Evolutionary conservation across 2,888 invertebrate species (phyloP).

Genomic region (Ormyrus rosae): DNA sequence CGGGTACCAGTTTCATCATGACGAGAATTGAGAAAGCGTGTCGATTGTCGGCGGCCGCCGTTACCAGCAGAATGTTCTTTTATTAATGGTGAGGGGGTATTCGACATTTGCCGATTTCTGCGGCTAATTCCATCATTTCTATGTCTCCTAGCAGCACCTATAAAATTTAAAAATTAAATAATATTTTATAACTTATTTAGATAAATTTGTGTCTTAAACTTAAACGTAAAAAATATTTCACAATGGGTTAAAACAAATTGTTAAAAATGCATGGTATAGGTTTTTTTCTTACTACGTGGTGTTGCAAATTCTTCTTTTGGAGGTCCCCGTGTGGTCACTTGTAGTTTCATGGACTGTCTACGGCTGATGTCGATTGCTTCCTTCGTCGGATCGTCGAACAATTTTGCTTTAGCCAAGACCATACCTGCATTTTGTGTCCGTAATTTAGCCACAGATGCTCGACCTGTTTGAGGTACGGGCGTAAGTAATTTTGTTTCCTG

Average conservation of each 20-base stretch:
- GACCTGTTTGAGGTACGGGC: constrained; percentile 77
- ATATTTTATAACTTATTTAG: neutral
- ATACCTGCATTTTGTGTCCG: constrained; percentile 87
- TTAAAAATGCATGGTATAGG: neutral
- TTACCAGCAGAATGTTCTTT: constrained; percentile 59
- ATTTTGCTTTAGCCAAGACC: constrained; percentile 86
- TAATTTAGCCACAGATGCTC: constrained; percentile 85
- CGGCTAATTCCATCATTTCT: constrained; percentile 23
- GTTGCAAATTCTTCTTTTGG: constrained; percentile 40
- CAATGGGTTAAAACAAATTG: neutral
- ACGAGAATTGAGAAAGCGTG: constrained; percentile 35
- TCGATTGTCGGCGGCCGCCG: constrained; percentile 30
- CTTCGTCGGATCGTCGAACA: constrained; percentile 80
- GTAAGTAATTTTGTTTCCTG: constrained; percentile 73
- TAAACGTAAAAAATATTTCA: neutral
- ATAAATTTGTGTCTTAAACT: neutral
- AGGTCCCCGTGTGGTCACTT: constrained; percentile 7
- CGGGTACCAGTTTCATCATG: constrained; percentile 25
- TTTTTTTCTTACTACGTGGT: constrained; percentile 31
- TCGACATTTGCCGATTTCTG: constrained; percentile 47
- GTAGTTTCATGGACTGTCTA: constrained; percentile 44
- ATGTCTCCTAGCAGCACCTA: constrained; percentile 6
- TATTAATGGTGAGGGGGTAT: constrained; percentile 56
- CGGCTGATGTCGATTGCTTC: constrained; percentile 40
- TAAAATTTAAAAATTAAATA: neutral